phyloP scores from a whole-genome alignment of 2,888 invertebrate species.

The Corythucha ciliata region DNA sequence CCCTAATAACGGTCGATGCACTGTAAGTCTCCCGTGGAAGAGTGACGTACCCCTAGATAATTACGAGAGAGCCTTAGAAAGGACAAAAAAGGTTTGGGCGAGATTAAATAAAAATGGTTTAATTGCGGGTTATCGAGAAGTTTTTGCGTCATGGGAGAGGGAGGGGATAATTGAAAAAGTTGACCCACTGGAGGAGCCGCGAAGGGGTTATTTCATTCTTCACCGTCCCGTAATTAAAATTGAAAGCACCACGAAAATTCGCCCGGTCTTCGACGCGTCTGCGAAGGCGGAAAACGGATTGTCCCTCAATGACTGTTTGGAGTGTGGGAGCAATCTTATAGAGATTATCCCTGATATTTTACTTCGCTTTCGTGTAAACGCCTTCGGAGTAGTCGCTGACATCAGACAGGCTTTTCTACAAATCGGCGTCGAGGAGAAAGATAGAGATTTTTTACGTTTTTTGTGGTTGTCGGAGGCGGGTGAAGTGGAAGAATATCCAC shows the following conservation, averaged over 20 bases:
- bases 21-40: conserved; percentile 38
- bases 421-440: conserved; percentile 32
- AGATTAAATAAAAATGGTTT: conserved; percentile 17
- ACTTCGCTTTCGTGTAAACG: conserved; percentile 25
- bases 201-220: conserved; percentile 21
- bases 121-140: conserved; percentile 32
- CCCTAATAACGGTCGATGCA: conserved; percentile 36
- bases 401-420: conserved; percentile 38
- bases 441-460: conserved; percentile 36
- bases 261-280: conserved; percentile 34
- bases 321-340: conserved; percentile 31
- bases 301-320: conserved; percentile 33
- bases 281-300: conserved; percentile 19
- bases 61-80: conserved; percentile 32
- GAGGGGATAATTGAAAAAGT: conserved; percentile 36
- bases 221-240: conserved; percentile 29
- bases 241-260: conserved; percentile 24
- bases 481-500: conserved; percentile 12
- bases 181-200: not conserved
- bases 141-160: conserved; percentile 36
- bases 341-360: conserved; percentile 29
- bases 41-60: conserved; percentile 37
- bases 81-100: conserved; percentile 30
- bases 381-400: conserved; percentile 28
- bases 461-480: conserved; percentile 30